These are phyloP conservation scores for Heliornis fulica DNA, from an alignment of 2,113 vertebrate genomes.

Conservation along the genomic window DNA sequence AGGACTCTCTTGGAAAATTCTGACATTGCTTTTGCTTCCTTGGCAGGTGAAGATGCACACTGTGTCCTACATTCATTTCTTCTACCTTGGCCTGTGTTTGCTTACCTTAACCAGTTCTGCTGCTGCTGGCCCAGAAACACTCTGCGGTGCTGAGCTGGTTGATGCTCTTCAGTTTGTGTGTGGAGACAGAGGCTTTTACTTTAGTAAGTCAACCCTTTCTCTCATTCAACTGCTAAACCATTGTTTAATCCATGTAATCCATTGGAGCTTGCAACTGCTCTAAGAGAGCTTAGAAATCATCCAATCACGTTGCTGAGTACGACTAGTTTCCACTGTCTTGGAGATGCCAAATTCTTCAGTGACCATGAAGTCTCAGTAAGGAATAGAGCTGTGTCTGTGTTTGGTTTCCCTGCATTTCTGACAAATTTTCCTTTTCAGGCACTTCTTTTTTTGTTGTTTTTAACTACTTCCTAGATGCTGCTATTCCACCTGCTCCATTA, in stretches of 20 bases:
- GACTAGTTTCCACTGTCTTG: background rate
- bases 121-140: slow-evolving; percentile 89
- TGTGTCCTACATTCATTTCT: slow-evolving; percentile 87
- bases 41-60: slow-evolving; percentile 89
- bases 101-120: slow-evolving; percentile 89
- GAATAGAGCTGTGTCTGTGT: background rate
- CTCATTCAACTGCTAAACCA: slow-evolving; percentile 67
- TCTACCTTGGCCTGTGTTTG: slow-evolving; percentile 95
- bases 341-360: background rate
- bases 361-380: background rate
- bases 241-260: slow-evolving; percentile 12
- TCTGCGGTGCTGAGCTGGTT: slow-evolving; percentile 97
- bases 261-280: slow-evolving; percentile 14
- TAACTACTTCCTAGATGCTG: background rate
- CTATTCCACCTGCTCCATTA: background rate
- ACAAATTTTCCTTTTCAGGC: background rate
- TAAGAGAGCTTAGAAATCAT: background rate
- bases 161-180: slow-evolving; percentile 99
- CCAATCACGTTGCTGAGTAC: background rate
- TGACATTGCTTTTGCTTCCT: slow-evolving; percentile 56
- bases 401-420: background rate
- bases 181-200: slow-evolving; percentile 98
- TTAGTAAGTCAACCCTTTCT: slow-evolving; percentile 93
- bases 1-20: background rate
- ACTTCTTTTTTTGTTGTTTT: background rate